Base-by-base conservation (phyloP, 2,113 vertebrate species). In the Crotalus horridus region DNA sequence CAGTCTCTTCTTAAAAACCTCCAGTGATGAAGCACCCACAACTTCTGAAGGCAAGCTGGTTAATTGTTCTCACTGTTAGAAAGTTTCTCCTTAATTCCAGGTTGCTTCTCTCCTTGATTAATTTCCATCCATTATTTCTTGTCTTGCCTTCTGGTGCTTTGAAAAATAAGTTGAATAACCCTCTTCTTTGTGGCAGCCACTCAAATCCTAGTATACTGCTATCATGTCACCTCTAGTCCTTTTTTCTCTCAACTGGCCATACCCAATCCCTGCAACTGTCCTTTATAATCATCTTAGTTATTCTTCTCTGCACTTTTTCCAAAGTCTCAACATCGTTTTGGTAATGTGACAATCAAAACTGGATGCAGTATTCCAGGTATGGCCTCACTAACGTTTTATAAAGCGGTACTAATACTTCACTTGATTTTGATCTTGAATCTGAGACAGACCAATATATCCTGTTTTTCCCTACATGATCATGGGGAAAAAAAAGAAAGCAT, bases 401-500 rank as follows among this genome's bases (percentile, higher is more conserved):
- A 33, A 69, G 29, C 0, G 12, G 29, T 69, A 69, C 29, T 69
- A 69, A 33, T 69, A 15, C 12, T 69, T 17, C 29, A 33, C 4
- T 2, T 69, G 12, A 33, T 69, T 69, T 69, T 69, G 5, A 33
- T 15, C 33, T 33, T 69, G 33, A 88, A 33, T 88, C 17, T 20
- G 87, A 54, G 86, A 53, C 12, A 88, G 51, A n/a, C 17, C 6
- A n/a, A 54, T 86, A 17, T 17, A n/a, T 55, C 26, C 29, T 55
- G 20, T 54, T 55, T 20, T n/a, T 21, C 33, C 17, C 33, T 81
- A 81, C 74, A 81, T 81, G 1, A 81, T 81, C 6, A 9, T 1
- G 33, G 17, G 7, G 74, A 0, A 0, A 0, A 3, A 1, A 9
- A 0, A 9, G 33, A 6, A 81, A 39, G 7, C 3, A 43, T 81